Evolutionary conservation across 2,888 invertebrate species (phyloP), one percentile per base, ranked within the genome.

Genomic region (Sepiola atlantica): DNA sequence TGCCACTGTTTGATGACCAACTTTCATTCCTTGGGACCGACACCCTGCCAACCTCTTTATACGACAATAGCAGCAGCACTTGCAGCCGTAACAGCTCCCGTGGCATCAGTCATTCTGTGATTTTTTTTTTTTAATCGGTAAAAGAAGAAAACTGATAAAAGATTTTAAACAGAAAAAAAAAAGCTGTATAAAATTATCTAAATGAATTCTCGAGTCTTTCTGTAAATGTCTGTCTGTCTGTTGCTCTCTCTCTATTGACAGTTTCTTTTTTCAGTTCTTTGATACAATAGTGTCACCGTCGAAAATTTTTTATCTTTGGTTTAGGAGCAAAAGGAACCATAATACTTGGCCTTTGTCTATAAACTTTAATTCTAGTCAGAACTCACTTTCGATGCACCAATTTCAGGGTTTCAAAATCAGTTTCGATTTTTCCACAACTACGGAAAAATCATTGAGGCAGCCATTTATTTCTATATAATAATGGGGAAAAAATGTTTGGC

Each of bases 91-190:
- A n/a, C 32, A 77, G 77, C 77, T 77, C 77, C 77, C 77, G 77
- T 77, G 77, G 77, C 77, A 77, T 77, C 32, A 21, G 77, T 77
- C 77, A 77, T 77, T 77, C 77, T 77, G 77, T 77, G 77, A 77
- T 77, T 77, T 57, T 57, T 57, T 57, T 45, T 77, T 32, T 32
- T n/a, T n/a, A 77, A 77, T 77, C n/a, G 12, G 32, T 16, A 77
- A 77, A 77, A 77, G n/a, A 32, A n/a, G n/a, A n/a, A n/a, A n/a
- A 77, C 4, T 45, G 24, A 28, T 77, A 16, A 32, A 77, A 77
- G 32, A 77, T 77, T 77, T 77, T 20, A 32, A 77, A n/a, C 32
- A 32, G 21, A 77, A 77, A 77, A 77, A 77, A 28, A 32, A 77
- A 77, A 77, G 77, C 14, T 77, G 77, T 77, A 77, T 77, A 77